Evolutionary conservation across 2,888 invertebrate species (phyloP), one percentile per base, ranked within the genome.

Genomic region (Urechis unicinctus): DNA sequence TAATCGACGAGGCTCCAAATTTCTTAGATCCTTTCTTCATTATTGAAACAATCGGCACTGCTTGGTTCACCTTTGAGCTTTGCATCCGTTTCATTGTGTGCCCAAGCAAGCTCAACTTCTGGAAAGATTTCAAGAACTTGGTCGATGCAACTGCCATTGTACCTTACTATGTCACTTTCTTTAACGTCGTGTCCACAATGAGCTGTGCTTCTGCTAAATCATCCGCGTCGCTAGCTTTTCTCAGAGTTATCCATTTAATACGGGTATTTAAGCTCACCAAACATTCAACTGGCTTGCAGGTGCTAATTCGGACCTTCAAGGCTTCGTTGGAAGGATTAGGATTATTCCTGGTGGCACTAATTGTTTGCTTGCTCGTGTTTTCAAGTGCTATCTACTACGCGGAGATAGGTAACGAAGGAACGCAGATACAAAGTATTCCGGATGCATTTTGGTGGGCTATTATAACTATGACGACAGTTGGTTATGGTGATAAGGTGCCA

Each of bases 231-330:
- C 76, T 81, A 42, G 79, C 80, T 13, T 81, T 81, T 52, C 71
- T 81, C 31, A 70, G 81, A 56, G 80, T 81, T 29, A 75, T 81
- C 6, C 70, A 81, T 31, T 68, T 81, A 31, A 68, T 78, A 26
- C 60, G 78, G 58, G 70, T 81, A 56, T 81, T 81, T 68, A 81
- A 81, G 65, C 70, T 81, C 51, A 78, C 78, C 52, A 79, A 79
- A 64, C 81, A 81, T 65, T 81, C 80, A 3, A 75, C 78, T 13
- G 81, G 81, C 22, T 72, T 81, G 26, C 81, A 81, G 67, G 79
- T 81, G 29, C 70, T 81, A 30, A 75, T 80, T 48, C 73, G 81
- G 56, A 81, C 81, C 9, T 81, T 81, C 70, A 69, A 75, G 60
- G 80, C 81, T n/a, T 79, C 79, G 54, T 63, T 80, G 2, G 78